Base-by-base conservation (phyloP, 2,797 vertebrate genomes). In the Lycodopsis pacificus region DNA sequence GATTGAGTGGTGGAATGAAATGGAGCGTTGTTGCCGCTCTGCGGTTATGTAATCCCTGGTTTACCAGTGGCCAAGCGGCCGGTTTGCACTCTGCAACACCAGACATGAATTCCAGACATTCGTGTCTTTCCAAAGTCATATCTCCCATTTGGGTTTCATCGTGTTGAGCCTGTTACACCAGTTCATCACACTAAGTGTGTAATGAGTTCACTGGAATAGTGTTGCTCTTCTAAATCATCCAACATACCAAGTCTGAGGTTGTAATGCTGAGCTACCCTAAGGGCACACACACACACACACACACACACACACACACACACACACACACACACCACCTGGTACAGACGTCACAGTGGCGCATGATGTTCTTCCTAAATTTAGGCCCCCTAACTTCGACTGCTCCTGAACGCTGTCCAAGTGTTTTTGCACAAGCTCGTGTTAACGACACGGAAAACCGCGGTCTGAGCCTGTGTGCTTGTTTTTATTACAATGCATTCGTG, bases 301-400 rank as follows among this genome's bases (percentile, higher is more conserved):
- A 73, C 75, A 65, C 12, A 44, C 12, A 71, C 48, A 77, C 76
- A 70, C 68, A 61, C 62, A 82, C 71, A 73, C 75, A 65, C 12
- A 44, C 12, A 71, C 48, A 77, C 76, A 70, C 68, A 61, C 62
- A 82, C 71, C 84, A 88, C 85, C 81, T 85, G 79, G 80, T 88
- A 67, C 83, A 78, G 59, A 86, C 88, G 81, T 93, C 88, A 91
- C 82, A 65, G 77, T 73, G 76, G 87, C 87, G n/a, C 91, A 88
- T 88, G 88, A 90, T 91, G 86, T 86, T 84, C 86, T 32, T 86
- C 86, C 94, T 95, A 95, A 94, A 94, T 95, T 94, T 95, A 95
- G 93, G 86, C 64, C 63, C 59, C 71, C 85, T 81, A 75, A 86
- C 88, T 89, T 90, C 73, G 81, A 84, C 89, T 66, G 71, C 84